Evolutionary conservation across 2,888 invertebrate species (phyloP).

Genomic region (Ochropacha duplaris): DNA sequence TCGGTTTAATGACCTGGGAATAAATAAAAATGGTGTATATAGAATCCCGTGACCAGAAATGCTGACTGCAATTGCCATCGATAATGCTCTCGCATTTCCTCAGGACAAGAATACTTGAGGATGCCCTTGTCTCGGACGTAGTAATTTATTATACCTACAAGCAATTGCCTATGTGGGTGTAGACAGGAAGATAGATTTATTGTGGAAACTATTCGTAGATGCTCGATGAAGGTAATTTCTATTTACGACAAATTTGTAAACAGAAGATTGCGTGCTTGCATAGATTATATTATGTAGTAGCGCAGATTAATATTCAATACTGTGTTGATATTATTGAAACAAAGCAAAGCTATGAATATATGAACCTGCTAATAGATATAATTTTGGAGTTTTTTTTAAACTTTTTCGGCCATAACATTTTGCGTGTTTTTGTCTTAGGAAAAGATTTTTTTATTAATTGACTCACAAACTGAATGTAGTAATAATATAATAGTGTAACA

Average conservation of each 20-base stretch:
- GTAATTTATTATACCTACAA: slow-evolving; percentile 17
- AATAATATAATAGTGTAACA: not conserved
- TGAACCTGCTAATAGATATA: too few species aligned
- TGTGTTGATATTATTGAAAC: not conserved
- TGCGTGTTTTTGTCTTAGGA: too few species aligned
- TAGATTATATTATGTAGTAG: not conserved
- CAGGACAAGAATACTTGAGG: not conserved
- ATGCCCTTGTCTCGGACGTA: not conserved
- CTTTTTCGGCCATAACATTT: too few species aligned
- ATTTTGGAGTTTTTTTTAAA: too few species aligned
- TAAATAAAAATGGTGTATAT: too few species aligned
- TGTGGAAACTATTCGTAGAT: slow-evolving; percentile 20
- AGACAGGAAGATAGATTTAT: slow-evolving; percentile 34
- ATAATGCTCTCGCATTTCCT: not conserved
- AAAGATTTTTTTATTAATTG: too few species aligned
- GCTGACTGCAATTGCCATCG: not conserved
- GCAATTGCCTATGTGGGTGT: slow-evolving; percentile 28
- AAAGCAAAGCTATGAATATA: not conserved
- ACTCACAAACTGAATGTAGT: not conserved
- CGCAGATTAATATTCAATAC: not conserved
- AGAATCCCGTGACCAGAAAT: not conserved
- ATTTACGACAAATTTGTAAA: slow-evolving; percentile 18
- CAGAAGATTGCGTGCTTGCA: not conserved
- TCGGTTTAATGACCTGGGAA: not conserved
- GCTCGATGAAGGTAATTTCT: slow-evolving; percentile 16